phyloP scores from a whole-genome alignment of 2,113 vertebrate species.

The Hyaena hyaena region DNA sequence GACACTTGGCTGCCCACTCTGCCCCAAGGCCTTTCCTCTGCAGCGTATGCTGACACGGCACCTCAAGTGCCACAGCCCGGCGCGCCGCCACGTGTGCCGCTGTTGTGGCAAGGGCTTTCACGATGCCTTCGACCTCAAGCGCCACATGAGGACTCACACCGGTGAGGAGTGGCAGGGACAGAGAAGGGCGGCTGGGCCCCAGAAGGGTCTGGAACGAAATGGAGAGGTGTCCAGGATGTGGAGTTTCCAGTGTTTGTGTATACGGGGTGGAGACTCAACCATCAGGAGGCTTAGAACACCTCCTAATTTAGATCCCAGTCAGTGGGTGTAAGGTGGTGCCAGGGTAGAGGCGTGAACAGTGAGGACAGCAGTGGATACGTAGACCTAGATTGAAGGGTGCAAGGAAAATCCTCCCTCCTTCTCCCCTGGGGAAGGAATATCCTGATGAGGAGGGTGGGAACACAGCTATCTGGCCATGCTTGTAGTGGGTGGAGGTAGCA shows the following conservation, averaged over 20 bases:
- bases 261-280: not conserved
- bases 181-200: not conserved
- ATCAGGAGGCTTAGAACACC: not conserved
- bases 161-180: constrained; percentile 80
- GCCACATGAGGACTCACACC: constrained; percentile 94
- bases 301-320: not conserved
- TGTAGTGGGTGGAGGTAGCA: not conserved
- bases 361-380: not conserved
- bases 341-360: not conserved
- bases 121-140: constrained; percentile 94
- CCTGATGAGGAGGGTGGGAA: not conserved
- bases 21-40: constrained; percentile 91
- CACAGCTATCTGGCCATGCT: not conserved
- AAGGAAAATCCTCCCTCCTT: not conserved
- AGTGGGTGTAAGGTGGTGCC: not conserved
- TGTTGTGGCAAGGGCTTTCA: constrained; percentile 95
- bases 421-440: not conserved
- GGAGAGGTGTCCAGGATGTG: not conserved
- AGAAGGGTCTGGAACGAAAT: not conserved
- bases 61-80: constrained; percentile 93
- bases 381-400: not conserved
- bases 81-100: constrained; percentile 90
- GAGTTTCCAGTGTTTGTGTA: not conserved
- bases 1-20: constrained; percentile 86
- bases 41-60: constrained; percentile 94